Evolutionary conservation across 2,797 vertebrate species (phyloP), one percentile per base, ranked within the genome.

Genomic region (Pogonophryne albipinna): DNA sequence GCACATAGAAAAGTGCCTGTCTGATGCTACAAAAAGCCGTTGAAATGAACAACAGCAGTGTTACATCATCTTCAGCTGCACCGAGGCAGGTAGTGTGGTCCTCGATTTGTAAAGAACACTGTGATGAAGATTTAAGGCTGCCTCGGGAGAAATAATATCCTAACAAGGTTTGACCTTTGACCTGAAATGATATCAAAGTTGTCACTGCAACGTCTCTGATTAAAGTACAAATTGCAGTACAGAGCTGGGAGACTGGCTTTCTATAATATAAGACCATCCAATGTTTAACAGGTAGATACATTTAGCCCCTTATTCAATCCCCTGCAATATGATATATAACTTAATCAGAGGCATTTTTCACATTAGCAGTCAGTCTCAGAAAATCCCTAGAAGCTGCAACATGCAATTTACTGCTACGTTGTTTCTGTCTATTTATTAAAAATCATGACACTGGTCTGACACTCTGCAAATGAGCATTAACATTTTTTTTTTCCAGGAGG

Each of bases 391-490:
- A 65, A 82, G 74, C 72, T 60, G 53, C 78, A 88, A 82, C 86
- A 74, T 60, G 85, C 85, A 89, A 90, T 92, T 90, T 87, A 74
- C 79, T 71, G 68, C 74, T 72, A 72, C 79, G 81, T 84, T 90
- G 85, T 90, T 89, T 90, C 61, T 66, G 72, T 71, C 44, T 81
- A 88, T 85, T 85, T 62, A 86, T 60, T 73, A 75, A 90, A 90
- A 89, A 82, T 71, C 53, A 69, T 59, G 77, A 86, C 73, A 67
- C 78, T 57, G 79, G 82, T 85, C 82, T 93, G 91, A 89, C 90
- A 92, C 87, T 92, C 93, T 86, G 83, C 87, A 94, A 94, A 95
- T 91, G 84, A 92, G 85, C 87, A 90, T 91, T 91, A 93, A 91
- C 90, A 84, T 51, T 78, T 74, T 85, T 27, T 27, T 87, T 77